A percentile compares a stretch with the other conserved stretches of the same genome.
Conservation (phyloP, 2,797 vertebrate genomes). For the Gila robusta region DNA sequence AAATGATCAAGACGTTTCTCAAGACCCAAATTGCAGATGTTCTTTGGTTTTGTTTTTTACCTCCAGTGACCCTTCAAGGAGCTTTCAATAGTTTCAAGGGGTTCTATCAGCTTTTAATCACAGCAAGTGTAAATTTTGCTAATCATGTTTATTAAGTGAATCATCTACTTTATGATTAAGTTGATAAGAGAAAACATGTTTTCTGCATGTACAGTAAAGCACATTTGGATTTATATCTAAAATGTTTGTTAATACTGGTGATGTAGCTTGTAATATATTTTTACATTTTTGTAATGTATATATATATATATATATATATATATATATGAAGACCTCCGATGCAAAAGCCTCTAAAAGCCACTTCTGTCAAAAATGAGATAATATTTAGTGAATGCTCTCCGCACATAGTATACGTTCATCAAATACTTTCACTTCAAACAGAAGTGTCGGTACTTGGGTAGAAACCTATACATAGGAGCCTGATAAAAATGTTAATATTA, state of each 20-base stretch:
- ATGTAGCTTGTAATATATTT: not conserved
- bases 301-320: no score
- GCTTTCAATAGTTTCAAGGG: slow-evolving; percentile 7
- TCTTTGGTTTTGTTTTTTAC: no score
- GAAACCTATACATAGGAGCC: no score
- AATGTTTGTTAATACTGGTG: not conserved
- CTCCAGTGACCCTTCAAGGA: not conserved
- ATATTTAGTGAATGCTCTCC: no score
- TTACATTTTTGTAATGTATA: no score
- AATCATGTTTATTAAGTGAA: slow-evolving; percentile 68
- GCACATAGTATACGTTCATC: no score
- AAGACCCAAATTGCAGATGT: not conserved
- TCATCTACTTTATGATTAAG: slow-evolving; percentile 62
- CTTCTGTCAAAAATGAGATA: no score
- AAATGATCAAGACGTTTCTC: slow-evolving; percentile 7
- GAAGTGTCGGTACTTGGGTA: no score
- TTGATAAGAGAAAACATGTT: slow-evolving; percentile 46
- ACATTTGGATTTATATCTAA: not conserved
- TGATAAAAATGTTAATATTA: no score
- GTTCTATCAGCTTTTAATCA: slow-evolving; percentile 73
- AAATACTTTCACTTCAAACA: no score
- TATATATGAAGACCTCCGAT: no score
- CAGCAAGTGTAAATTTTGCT: slow-evolving; percentile 63
- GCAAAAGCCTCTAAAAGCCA: no score
- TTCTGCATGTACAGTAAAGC: slow-evolving; percentile 44